These are phyloP conservation scores for Tapirus terrestris DNA, from an alignment of 2,113 vertebrate genomes.

Conservation along the genomic window DNA sequence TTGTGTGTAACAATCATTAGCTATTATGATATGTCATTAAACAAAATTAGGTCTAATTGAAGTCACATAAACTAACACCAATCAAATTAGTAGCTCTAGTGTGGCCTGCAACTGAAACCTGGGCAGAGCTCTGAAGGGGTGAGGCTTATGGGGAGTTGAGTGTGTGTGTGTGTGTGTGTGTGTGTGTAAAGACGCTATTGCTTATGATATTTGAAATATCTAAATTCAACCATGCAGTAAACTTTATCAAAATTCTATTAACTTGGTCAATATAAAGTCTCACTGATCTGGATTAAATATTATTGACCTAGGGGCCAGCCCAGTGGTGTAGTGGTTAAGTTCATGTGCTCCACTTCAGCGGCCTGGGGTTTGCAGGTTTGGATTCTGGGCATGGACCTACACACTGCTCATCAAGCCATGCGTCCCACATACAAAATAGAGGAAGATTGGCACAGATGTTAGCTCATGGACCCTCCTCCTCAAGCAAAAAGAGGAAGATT, in stretches of 20 bases:
- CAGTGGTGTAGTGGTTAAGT: too few species aligned
- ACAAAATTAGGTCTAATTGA: conserved; percentile 26
- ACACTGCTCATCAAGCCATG: too few species aligned
- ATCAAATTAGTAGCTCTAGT: background rate
- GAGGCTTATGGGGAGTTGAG: background rate
- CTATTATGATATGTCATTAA: background rate
- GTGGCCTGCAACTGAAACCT: background rate
- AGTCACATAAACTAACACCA: background rate
- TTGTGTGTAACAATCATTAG: background rate
- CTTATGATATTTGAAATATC: background rate
- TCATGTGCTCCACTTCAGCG: too few species aligned
- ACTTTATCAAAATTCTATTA: background rate
- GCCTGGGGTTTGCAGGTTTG: too few species aligned
- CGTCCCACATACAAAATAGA: too few species aligned
- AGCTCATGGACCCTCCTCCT: too few species aligned
- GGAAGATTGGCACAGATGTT: too few species aligned
- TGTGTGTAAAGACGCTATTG: background rate
- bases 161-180: background rate
- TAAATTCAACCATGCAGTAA: background rate
- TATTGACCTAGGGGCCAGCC: background rate
- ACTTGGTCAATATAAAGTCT: background rate
- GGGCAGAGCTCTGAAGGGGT: background rate
- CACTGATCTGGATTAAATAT: background rate
- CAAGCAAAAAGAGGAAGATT: too few species aligned
- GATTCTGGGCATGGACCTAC: too few species aligned